These are phyloP conservation scores for Eulemur rufifrons DNA, from an alignment of 2,113 vertebrate species.

Conservation along the genomic window DNA sequence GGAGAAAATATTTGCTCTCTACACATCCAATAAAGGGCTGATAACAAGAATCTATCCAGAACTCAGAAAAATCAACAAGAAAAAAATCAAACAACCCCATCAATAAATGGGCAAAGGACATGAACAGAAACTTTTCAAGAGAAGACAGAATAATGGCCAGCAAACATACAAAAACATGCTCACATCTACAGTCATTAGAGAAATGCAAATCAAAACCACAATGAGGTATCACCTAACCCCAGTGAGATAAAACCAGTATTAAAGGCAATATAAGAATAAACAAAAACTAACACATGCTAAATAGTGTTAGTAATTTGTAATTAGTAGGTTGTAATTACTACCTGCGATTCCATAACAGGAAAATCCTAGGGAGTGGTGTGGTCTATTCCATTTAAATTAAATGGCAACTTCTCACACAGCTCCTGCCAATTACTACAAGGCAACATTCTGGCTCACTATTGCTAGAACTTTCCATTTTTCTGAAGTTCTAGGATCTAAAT, in stretches of 20 bases:
- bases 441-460: fast-evolving
- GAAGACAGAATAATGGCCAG: no score
- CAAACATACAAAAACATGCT: no score
- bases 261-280: not conserved
- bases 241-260: not conserved
- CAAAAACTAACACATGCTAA: not conserved
- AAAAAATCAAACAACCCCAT: no score
- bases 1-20: no score
- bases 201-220: no score
- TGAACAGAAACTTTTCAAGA: no score
- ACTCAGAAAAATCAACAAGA: no score
- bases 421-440: not conserved
- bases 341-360: not conserved
- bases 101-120: no score
- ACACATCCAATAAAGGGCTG: no score
- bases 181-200: no score
- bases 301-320: not conserved
- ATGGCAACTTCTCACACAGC: not conserved
- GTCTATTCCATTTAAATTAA: not conserved
- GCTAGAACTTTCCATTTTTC: not conserved
- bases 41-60: no score
- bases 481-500: not conserved
- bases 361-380: not conserved
- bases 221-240: no score
- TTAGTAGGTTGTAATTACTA: not conserved